Conservation (phyloP, 1,140 invertebrate genomes). For the Neodiprion fabricii region DNA sequence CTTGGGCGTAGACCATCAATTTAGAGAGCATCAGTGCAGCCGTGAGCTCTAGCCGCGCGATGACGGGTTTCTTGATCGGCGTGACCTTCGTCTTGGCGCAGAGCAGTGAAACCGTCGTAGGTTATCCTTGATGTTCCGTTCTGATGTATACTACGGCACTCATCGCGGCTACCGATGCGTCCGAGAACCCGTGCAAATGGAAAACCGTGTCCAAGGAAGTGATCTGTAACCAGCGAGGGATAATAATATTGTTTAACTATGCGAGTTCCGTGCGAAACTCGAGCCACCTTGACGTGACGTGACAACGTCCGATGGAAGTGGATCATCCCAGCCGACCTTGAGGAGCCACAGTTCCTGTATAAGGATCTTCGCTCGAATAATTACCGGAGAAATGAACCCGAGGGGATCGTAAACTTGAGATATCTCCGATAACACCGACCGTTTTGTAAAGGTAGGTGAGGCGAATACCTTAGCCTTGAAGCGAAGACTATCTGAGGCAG, state of each 20-base stretch:
- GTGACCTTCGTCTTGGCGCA: slow-evolving; percentile 39
- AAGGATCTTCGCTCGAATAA: slow-evolving; percentile 41
- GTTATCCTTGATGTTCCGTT: not conserved
- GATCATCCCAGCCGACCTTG: slow-evolving; percentile 45
- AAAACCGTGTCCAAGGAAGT: slow-evolving; percentile 21
- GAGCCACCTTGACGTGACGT: slow-evolving; percentile 36
- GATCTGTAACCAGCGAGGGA: not conserved
- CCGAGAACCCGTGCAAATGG: slow-evolving; percentile 32
- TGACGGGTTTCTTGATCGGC: slow-evolving; percentile 36
- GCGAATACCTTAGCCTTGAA: not conserved
- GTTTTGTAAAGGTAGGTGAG: slow-evolving; percentile 12
- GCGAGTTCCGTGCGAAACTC: slow-evolving; percentile 27
- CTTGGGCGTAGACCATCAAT: slow-evolving; percentile 16
- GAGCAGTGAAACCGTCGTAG: slow-evolving; percentile 24
- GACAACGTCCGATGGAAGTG: slow-evolving; percentile 16
- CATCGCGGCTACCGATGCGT: slow-evolving; percentile 28
- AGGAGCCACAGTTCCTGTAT: slow-evolving; percentile 42
- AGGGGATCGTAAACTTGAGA: slow-evolving; percentile 34
- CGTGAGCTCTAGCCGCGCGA: slow-evolving; percentile 39
- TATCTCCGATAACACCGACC: slow-evolving; percentile 26
- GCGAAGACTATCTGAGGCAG: not conserved
- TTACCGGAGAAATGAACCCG: slow-evolving; percentile 32
- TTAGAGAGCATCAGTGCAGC: slow-evolving; percentile 29
- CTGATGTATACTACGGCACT: slow-evolving; percentile 28
- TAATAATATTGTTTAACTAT: slow-evolving; percentile 17